Conservation (phyloP, 2,113 vertebrate species). For the Cairina moschata region DNA sequence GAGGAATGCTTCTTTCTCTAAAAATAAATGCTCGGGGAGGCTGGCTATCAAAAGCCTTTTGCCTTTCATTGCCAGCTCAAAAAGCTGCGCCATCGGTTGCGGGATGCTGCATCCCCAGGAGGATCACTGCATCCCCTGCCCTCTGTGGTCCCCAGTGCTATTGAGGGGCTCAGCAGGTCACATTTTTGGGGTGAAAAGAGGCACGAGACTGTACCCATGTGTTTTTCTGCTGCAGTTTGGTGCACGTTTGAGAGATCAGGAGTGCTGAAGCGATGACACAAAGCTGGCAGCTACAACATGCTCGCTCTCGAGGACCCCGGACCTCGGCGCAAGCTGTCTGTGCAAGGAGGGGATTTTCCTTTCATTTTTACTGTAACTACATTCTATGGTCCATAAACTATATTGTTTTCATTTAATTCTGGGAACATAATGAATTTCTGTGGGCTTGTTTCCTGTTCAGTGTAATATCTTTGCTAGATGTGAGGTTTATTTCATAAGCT, state of each 20-base stretch:
- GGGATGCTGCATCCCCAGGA: background rate
- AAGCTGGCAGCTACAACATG: constrained; percentile 12
- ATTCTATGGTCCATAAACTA: constrained; percentile 61
- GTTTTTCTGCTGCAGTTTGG: background rate
- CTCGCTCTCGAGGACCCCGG: background rate
- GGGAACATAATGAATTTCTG: constrained; percentile 70
- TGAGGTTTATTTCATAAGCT: constrained; percentile 67
- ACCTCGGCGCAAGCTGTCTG: background rate
- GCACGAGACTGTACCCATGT: fast-evolving
- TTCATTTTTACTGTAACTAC: constrained; percentile 61
- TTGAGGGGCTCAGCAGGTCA: fast-evolving
- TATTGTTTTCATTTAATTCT: constrained; percentile 73
- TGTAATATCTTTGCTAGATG: constrained; percentile 65
- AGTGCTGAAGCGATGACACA: constrained; percentile 32
- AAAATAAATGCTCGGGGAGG: background rate
- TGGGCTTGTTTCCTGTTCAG: constrained; percentile 64
- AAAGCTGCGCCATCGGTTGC: background rate
- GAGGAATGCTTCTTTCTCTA: background rate
- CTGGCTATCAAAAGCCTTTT: background rate
- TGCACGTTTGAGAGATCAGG: background rate
- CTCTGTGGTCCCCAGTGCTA: fast-evolving
- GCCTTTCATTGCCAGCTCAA: background rate
- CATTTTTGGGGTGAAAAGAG: fast-evolving
- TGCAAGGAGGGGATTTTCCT: background rate
- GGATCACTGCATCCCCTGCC: background rate